Percentiles rank a stretch among this genome's conserved stretches.
These are phyloP conservation scores for Solea senegalensis DNA, from an alignment of 2,113 vertebrate genomes.

Conservation along the genomic window DNA sequence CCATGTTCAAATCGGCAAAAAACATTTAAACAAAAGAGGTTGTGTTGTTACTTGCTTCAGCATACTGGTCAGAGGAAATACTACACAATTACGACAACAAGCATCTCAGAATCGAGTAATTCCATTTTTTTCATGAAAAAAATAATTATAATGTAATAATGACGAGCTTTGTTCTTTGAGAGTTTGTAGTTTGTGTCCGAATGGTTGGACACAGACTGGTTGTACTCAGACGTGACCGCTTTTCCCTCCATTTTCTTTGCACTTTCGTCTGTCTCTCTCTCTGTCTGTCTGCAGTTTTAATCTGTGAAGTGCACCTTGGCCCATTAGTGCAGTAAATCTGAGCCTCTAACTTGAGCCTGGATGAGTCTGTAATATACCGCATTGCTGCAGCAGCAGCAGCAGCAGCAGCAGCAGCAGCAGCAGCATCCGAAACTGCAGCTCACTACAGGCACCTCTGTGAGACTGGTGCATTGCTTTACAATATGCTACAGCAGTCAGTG, in stretches of 20 bases:
- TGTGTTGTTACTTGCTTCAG: constrained; percentile 27
- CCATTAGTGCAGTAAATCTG: constrained; percentile 74
- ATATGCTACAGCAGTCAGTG: neutral
- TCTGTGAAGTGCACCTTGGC: constrained; percentile 70
- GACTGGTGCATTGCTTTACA: constrained; percentile 64
- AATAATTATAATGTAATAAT: no score
- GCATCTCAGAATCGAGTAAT: constrained; percentile 18
- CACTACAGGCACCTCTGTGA: constrained; percentile 52
- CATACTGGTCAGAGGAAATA: constrained; percentile 3
- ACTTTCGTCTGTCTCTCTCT: constrained; percentile 7
- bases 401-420: constrained; percentile 51
- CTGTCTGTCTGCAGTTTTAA: constrained; percentile 57
- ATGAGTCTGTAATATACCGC: constrained; percentile 70
- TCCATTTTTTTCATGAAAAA: neutral
- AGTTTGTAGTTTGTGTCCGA: neutral
- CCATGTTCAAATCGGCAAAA: constrained; percentile 16
- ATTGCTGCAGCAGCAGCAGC: constrained; percentile 72
- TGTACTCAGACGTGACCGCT: constrained; percentile 10
- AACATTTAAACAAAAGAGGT: constrained; percentile 28
- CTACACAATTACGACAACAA: neutral
- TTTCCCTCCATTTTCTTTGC: constrained; percentile 12
- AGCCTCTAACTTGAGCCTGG: constrained; percentile 67
- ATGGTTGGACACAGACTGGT: neutral
- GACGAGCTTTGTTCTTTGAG: no score
- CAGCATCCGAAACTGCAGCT: constrained; percentile 59